Evolutionary conservation across 2,888 invertebrate genomes (phyloP).

Genomic region (Clostera curtula): DNA sequence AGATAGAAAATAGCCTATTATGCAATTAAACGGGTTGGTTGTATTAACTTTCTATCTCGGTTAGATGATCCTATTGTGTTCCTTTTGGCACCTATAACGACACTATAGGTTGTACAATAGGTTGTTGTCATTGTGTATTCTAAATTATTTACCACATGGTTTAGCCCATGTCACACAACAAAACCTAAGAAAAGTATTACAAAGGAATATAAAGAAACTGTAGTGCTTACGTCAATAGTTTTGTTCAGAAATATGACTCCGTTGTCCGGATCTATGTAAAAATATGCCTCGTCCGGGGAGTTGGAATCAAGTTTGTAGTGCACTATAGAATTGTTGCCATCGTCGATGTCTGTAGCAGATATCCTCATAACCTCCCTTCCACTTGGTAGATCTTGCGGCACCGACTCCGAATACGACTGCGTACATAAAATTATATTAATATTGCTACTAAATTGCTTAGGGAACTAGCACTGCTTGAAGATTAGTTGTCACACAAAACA

Average conservation of each 20-base stretch:
- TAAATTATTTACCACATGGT: too few relatives aligned
- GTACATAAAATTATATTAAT: slow-evolving; percentile 25
- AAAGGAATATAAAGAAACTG: slow-evolving; percentile 1
- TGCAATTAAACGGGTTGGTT: too few relatives aligned
- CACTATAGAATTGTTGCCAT: slow-evolving; percentile 91
- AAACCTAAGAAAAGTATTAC: too few relatives aligned
- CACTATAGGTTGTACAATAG: too few relatives aligned
- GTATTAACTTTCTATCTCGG: too few relatives aligned
- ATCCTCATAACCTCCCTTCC: slow-evolving; percentile 89
- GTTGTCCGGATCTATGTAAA: slow-evolving; percentile 86
- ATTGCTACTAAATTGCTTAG: slow-evolving; percentile 1
- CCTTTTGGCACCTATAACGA: too few relatives aligned
- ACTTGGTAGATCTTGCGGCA: slow-evolving; percentile 85
- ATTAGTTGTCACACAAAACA: background rate
- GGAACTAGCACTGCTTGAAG: background rate
- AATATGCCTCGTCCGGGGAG: slow-evolving; percentile 77
- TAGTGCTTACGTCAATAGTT: slow-evolving; percentile 76
- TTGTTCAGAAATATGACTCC: slow-evolving; percentile 87
- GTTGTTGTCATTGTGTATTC: too few relatives aligned
- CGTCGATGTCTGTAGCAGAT: slow-evolving; percentile 94
- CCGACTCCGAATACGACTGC: slow-evolving; percentile 79
- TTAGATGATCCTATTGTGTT: too few relatives aligned
- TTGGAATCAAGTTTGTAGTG: slow-evolving; percentile 77
- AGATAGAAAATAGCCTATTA: too few relatives aligned
- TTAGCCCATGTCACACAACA: too few relatives aligned